Conservation (phyloP, 2,113 vertebrate genomes). For the Equus quagga region DNA sequence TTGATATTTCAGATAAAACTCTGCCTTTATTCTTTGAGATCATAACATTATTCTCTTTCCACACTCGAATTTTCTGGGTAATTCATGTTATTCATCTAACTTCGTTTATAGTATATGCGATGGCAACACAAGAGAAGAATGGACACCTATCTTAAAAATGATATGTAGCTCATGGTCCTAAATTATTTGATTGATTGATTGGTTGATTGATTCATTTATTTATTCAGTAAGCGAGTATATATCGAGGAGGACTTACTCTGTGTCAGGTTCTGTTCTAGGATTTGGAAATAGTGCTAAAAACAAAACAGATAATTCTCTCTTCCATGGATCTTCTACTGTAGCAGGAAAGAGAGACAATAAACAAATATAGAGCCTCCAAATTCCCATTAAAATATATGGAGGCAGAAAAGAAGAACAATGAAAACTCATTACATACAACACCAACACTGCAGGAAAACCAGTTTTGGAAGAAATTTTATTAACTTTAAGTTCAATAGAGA, state of each 20-base stretch:
- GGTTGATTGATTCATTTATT: not conserved
- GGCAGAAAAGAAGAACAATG: not conserved
- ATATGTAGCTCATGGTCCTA: not conserved
- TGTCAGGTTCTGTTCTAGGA: not conserved
- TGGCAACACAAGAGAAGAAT: not conserved
- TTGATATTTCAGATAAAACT: not conserved
- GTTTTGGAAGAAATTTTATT: constrained; percentile 11
- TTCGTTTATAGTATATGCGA: not conserved
- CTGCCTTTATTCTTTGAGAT: not conserved
- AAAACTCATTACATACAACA: not conserved
- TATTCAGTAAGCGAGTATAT: not conserved
- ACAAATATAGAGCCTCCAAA: not conserved
- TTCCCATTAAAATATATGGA: not conserved
- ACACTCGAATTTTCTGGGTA: not conserved
- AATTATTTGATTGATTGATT: not conserved
- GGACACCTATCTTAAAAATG: not conserved
- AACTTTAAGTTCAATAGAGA: not conserved
- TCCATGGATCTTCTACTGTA: not conserved
- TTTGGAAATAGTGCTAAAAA: not conserved
- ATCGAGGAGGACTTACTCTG: not conserved
- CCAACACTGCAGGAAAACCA: not conserved
- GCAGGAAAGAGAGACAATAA: not conserved
- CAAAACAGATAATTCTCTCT: not conserved
- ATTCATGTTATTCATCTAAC: not conserved
- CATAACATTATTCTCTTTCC: not conserved